Base-by-base conservation (phyloP, 2,797 vertebrate species). In the Diglossa cyanea region DNA sequence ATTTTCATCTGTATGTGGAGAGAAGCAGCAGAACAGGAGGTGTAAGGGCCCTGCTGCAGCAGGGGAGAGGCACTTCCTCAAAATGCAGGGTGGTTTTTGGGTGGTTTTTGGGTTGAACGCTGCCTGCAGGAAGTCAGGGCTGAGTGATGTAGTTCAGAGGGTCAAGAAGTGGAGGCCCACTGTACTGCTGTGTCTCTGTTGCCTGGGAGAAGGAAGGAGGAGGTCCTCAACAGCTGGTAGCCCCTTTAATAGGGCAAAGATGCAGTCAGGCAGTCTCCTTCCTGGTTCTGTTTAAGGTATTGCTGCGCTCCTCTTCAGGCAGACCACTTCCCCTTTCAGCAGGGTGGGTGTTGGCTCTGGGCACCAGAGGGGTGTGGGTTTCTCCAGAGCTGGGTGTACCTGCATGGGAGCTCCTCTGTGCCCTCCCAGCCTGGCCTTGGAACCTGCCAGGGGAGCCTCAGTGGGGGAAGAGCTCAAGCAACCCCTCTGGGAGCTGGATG, bases 391-490 rank as follows among this genome's bases (percentile, higher is more conserved):
- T 7, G 39, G 20, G 16, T 7, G 25, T 58, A 33, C 48, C 8
- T 6, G 47, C 35, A 2, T 0, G 11, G 42, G n/a, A 80, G 74
- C 55, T 62, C 10, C 40, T 54, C n/a, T 45, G 33, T 20, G 20
- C 28, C 28, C 18, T 57, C 19, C 3, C 51, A 58, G 10, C 53
- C 73, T 28, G 51, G 4, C 17, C 23, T 44, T 13, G 51, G 66
- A 58, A 58, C 26, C 12, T 60, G 33, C 53, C 33, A 19, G 31
- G 33, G 45, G 14, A 13, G 6, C 24, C 40, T 26, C 8, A 51
- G 7, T 9, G 0, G 2, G 0, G 10, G 24, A 11, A 76, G 58
- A 47, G 55, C 82, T 70, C 0, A 1, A 33, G 2, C n/a, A 68
- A 68, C 28, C 10, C 48, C 45, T 74, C 51, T n/a, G 6, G 50